phyloP scores from a whole-genome alignment of 1,140 invertebrate species.

The Drosophila guanche region DNA sequence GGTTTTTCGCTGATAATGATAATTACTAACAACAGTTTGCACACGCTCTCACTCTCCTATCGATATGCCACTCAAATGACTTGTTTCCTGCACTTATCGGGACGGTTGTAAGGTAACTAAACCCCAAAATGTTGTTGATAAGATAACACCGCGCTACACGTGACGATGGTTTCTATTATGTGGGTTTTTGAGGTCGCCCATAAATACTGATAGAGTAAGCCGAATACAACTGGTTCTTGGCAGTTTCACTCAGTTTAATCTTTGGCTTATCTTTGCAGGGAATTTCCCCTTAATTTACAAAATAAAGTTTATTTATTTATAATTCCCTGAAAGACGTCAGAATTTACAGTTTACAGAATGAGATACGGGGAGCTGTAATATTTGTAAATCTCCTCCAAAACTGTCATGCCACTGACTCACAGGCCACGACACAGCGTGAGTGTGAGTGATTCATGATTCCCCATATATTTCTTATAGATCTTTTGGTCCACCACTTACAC shows the following conservation, averaged over 20 bases:
- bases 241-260: slow-evolving; percentile 23
- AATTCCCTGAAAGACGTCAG: neutral
- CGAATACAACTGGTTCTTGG: slow-evolving; percentile 30
- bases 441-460: no score
- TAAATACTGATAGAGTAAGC: slow-evolving; percentile 35
- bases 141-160: slow-evolving; percentile 25
- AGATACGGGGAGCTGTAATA: no score
- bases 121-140: slow-evolving; percentile 10
- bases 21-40: slow-evolving; percentile 20
- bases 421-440: no score
- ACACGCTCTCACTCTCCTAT: slow-evolving; percentile 9
- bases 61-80: neutral
- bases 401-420: no score
- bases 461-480: no score
- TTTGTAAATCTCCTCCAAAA: no score
- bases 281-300: slow-evolving; percentile 1
- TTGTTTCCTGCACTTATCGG: slow-evolving; percentile 37
- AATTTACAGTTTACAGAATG: neutral
- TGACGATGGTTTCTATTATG: slow-evolving; percentile 27
- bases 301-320: slow-evolving; percentile 9
- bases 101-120: slow-evolving; percentile 26
- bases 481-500: no score
- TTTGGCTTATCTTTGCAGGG: neutral
- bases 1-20: slow-evolving; percentile 4
- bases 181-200: slow-evolving; percentile 12